Evolutionary conservation across 2,113 vertebrate genomes (phyloP), one percentile per base, ranked within the genome.

Genomic region (Ctenodactylus gundi): DNA sequence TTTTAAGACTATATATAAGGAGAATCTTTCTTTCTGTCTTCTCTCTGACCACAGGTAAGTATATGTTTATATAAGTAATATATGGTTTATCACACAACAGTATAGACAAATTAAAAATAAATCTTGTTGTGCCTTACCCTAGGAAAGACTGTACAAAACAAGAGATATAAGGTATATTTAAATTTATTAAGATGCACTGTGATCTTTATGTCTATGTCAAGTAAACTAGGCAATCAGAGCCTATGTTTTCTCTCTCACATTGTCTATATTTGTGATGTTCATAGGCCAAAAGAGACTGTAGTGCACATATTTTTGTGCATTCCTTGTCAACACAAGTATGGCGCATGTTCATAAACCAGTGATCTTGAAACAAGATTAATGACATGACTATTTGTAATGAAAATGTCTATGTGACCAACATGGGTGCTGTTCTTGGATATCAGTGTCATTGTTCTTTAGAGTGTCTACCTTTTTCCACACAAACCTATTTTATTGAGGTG

Each of bases 341-440:
- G 29, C 7, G 85, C 27, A 18, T 92, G 41, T 94, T 90, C 92
- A 81, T 60, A 88, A 11, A 27, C 92, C 51, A 84, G 17, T 1
- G 34, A 58, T 68, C 88, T 76, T 94, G 85, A 96, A 94, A 92
- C 86, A 95, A 96, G 78, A 94, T 95, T 91, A 96, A 91, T 94
- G 87, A 86, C 86, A 89, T 57, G 57, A 90, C 64, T 89, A 76
- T 93, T 91, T 89, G 65, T 91, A 91, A 91, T 84, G 83, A 93
- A 91, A 95, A 91, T 91, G 85, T 53, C 91, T 85, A 20, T 91
- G 39, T 94, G 64, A 70, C 73, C 93, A 92, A 91, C 64, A 51
- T n/a, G 29, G 5, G 3, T 62, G 57, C 31, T 27, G 7, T 15
- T 92, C 39, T 62, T 90, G 44, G 89, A 82, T 94, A 93, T 81